These are phyloP conservation scores for Cuculus canorus DNA, from an alignment of 2,797 vertebrate species.

Conservation along the genomic window DNA sequence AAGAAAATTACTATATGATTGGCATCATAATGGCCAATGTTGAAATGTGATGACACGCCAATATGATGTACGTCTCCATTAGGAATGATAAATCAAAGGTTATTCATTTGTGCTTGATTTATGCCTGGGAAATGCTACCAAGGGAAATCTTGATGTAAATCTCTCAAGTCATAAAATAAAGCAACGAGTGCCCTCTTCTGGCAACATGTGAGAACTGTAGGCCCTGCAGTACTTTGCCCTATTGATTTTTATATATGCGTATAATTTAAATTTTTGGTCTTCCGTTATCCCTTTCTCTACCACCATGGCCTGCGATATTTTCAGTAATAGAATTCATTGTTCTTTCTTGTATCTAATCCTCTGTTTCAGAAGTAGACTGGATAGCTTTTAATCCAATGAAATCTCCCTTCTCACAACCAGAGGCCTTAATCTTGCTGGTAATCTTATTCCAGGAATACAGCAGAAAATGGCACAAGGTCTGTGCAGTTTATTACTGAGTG, in stretches of 20 bases:
- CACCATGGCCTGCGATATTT: background rate
- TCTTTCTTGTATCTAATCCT: conserved; percentile 5
- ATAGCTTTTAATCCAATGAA: conserved; percentile 52
- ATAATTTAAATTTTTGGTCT: background rate
- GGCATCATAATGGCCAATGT: conserved; percentile 72
- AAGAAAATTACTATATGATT: conserved; percentile 70
- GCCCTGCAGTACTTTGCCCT: background rate
- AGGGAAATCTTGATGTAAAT: conserved; percentile 70
- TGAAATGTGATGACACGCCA: conserved; percentile 74
- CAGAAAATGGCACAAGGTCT: background rate
- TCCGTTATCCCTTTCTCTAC: background rate
- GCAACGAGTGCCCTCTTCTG: conserved; percentile 60
- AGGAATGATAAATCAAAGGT: conserved; percentile 76
- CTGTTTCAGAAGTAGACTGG: conserved; percentile 8
- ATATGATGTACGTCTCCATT: conserved; percentile 76
- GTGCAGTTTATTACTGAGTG: background rate
- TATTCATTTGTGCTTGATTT: conserved; percentile 76
- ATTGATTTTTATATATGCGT: background rate
- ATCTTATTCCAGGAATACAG: conserved; percentile 39
- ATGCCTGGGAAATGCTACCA: conserved; percentile 67
- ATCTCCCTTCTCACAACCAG: conserved; percentile 28
- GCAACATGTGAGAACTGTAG: conserved; percentile 5
- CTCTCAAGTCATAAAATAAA: background rate
- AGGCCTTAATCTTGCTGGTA: conserved; percentile 50
- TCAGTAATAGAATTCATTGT: background rate